Evolutionary conservation across 2,113 vertebrate genomes (phyloP), one percentile per base, ranked within the genome.

Genomic region (Brachypodius melanocephalos): DNA sequence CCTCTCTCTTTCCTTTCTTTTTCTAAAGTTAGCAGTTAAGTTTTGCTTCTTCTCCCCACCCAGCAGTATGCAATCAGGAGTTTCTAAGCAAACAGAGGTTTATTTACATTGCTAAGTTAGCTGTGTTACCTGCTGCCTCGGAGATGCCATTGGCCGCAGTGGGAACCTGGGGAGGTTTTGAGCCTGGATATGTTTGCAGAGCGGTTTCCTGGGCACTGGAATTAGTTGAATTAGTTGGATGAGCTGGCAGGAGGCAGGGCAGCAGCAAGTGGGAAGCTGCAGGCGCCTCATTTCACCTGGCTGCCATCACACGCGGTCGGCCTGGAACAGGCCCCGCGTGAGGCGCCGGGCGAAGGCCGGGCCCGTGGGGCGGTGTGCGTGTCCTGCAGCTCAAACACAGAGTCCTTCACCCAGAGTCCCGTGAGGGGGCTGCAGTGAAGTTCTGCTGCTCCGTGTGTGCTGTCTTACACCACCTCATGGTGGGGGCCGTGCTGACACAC

Each of bases 281-380:
- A 46, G 40, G 21, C 67, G 1, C 22, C 28, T 32, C 48, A 5
- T 28, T n/a, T 38, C 28, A 18, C 58, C n/a, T 9, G 14, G n/a
- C 48, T 84, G 40, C 49, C 51, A 15, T 18, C 17, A 3, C 25
- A 12, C 1, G 2, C 3, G 7, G 4, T 13, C 1, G 0, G 43
- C 18, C 54, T 49, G 54, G 12, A 24, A 5, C 67, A 32, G 1
- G 67, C 28, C n/a, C 46, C 36, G 38, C 10, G 0, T 7, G 43
- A n/a, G 52, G 34, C 1, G 18, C 78, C 24, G 18, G 65, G 43
- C 5, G 0, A 28, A 28, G 29, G 65, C 63, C 20, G 3, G 1
- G n/a, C 62, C 31, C 4, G 0, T 20, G 62, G n/a, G n/a, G 7
- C 29, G 18, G 14, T 3, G 8, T 22, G 21, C 2, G 0, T 15